Evolutionary conservation across 2,797 vertebrate species (phyloP).

Genomic region (Argyrosomus regius): DNA sequence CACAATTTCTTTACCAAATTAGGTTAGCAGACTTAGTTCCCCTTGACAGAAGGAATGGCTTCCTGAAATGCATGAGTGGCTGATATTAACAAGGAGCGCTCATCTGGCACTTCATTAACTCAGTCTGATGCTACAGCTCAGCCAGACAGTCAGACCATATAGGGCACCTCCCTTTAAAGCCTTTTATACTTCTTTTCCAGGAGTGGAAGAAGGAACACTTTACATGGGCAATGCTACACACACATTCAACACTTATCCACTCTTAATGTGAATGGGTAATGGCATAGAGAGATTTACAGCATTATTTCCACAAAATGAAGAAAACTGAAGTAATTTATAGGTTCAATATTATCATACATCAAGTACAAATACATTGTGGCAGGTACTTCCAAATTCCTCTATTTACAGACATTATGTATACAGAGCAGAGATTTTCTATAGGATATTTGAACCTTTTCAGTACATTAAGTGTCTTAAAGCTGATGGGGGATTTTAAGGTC

Average conservation of each 20-base stretch:
- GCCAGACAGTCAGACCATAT: constrained; percentile 66
- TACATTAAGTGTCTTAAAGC: not conserved
- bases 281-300: not conserved
- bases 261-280: constrained; percentile 1
- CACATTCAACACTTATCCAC: not conserved
- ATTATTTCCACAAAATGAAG: not conserved
- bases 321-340: not conserved
- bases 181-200: constrained; percentile 30
- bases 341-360: not conserved
- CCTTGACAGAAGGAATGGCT: constrained; percentile 65
- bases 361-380: not conserved
- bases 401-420: not conserved
- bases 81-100: constrained; percentile 83
- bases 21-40: constrained; percentile 68
- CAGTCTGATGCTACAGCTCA: constrained; percentile 66
- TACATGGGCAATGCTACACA: not conserved
- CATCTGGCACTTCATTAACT: constrained; percentile 79
- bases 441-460: not conserved
- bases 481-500: not conserved
- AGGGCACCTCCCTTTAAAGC: constrained; percentile 64
- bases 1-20: constrained; percentile 70
- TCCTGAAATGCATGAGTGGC: constrained; percentile 83
- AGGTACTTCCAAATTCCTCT: not conserved
- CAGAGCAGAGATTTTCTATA: not conserved
- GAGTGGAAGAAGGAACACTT: constrained; percentile 23